A percentile compares a stretch with the other conserved stretches of the same genome.
Conservation (phyloP, 2,113 vertebrate species). For the Cisticola juncidis region DNA sequence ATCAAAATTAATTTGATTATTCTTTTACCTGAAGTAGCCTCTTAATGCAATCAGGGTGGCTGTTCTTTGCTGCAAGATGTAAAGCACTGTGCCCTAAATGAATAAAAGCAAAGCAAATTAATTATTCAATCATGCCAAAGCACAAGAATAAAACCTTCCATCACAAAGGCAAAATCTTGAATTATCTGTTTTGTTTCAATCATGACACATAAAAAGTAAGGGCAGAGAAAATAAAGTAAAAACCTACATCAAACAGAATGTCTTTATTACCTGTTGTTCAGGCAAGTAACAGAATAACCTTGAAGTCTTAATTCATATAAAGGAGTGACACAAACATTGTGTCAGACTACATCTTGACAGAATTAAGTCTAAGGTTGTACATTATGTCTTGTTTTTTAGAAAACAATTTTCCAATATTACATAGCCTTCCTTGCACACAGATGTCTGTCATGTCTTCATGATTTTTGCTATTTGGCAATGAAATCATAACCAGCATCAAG, state of each 20-base stretch:
- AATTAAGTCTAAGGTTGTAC: background rate
- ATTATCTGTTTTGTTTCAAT: background rate
- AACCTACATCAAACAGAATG: background rate
- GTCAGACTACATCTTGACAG: background rate
- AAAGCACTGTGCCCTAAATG: conserved; percentile 86
- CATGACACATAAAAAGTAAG: background rate
- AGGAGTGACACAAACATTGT: background rate
- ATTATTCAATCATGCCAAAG: background rate
- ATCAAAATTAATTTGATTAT: background rate
- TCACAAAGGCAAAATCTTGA: background rate
- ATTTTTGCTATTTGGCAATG: background rate
- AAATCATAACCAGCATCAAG: background rate
- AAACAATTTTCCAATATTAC: background rate
- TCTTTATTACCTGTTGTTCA: background rate
- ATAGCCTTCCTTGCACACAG: background rate
- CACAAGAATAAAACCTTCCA: background rate
- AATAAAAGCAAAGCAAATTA: conserved; percentile 6
- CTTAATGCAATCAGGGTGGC: conserved; percentile 86
- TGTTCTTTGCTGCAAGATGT: conserved; percentile 92
- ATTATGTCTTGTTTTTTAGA: background rate
- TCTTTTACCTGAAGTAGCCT: conserved; percentile 90
- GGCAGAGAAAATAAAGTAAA: background rate
- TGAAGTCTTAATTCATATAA: background rate
- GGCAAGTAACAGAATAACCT: background rate
- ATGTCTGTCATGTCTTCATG: background rate